Evolutionary conservation across 1,140 invertebrate species (phyloP), one percentile per base, ranked within the genome.

Genomic region (Tachypleus tridentatus): DNA sequence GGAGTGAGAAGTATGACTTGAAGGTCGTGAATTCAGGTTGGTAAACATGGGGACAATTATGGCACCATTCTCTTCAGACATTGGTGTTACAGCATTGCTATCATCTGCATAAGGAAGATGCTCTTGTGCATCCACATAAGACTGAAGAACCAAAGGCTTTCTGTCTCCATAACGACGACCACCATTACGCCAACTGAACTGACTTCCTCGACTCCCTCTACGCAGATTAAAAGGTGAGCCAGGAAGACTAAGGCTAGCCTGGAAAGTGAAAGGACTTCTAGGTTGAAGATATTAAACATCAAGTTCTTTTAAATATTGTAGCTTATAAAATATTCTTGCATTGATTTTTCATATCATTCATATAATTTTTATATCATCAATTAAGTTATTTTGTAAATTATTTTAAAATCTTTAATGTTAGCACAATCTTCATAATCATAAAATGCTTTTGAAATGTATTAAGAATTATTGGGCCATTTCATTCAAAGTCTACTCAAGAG

Each of bases 21-120:
- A 93, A 77, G 93, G 90, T 68, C 91, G 83, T 63, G 90, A 92
- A 68, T 87, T 69, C 74, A 79, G 67, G 66, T 70, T 74, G 57
- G 73, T 72, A 77, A 91, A 91, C 71, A 90, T 85, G 5, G 91
- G 89, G 68, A 95, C 87, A 71, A 94, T 88, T 76, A 94, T 93
- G 70, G 90, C 90, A 70, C 92, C 91, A 77, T 94, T 95, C 77
- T 97, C 93, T 80, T 97, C 95, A 61, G 92, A 96, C 89, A 96
- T 95, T 10, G 95, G 95, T 58, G 94, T 98, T 4, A 97, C 94
- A 60, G 94, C 95, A 74, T 93, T 93, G 58, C 93, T 97, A 77
- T 97, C 94, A 77, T 98, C 95, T 49, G 93, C 94, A 77, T 93
- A 98, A 9, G 95, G 95, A 72, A 98, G 83, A 77, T 97, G 91